A percentile compares a stretch with the other conserved stretches of the same genome.
phyloP scores from a whole-genome alignment of 2,888 invertebrate genomes.

The Monochamus alternatus region DNA sequence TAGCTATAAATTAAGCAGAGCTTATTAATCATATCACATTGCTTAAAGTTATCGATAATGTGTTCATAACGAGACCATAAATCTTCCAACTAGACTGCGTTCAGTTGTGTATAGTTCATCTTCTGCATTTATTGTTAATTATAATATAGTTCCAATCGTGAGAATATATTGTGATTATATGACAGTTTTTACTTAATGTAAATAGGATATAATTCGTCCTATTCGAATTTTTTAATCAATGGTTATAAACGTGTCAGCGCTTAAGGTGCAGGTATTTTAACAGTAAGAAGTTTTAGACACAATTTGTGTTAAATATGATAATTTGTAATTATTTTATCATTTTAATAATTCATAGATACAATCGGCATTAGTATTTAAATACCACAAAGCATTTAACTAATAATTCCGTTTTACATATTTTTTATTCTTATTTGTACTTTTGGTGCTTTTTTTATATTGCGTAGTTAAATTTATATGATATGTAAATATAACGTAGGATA shows the following conservation, averaged over 20 bases:
- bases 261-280: not conserved
- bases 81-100: not conserved
- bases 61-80: not conserved
- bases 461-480: constrained; percentile 3
- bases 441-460: constrained; percentile 21
- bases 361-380: not conserved
- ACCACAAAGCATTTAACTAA: not conserved
- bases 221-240: not conserved
- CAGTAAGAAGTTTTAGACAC: not conserved
- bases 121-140: too few species aligned
- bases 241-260: not conserved
- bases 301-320: not conserved
- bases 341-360: not conserved
- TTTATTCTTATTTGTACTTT: constrained; percentile 6
- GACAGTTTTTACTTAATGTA: not conserved
- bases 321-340: not conserved
- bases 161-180: not conserved
- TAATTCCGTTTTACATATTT: not conserved
- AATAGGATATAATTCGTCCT: not conserved
- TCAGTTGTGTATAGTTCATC: not conserved
- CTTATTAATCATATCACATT: not conserved
- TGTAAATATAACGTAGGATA: constrained; percentile 1
- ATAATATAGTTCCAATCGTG: too few species aligned
- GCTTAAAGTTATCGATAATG: constrained; percentile 7
- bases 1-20: too few species aligned